phyloP scores from a whole-genome alignment of 2,113 vertebrate genomes.

The Genyomyrus donnyi region DNA sequence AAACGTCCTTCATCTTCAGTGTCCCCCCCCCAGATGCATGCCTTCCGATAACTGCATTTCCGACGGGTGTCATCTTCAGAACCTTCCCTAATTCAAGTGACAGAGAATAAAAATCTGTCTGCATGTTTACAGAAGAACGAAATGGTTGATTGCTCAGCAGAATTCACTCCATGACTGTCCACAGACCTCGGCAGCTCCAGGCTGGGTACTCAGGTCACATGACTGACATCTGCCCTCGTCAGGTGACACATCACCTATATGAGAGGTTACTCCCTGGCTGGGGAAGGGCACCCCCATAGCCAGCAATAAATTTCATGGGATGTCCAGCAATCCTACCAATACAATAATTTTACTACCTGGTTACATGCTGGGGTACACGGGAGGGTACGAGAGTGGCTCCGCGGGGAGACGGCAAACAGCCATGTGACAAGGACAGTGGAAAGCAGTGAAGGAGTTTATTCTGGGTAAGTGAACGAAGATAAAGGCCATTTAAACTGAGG shows the following conservation, averaged over 20 bases:
- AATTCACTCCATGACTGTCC: neutral
- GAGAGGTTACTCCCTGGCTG: neutral
- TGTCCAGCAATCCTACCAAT: neutral
- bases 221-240: neutral
- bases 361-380: neutral
- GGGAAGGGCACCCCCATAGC: neutral
- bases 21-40: neutral
- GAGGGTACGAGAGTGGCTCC: neutral
- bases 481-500: too few species aligned
- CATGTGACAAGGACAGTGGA: neutral
- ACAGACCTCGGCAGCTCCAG: neutral
- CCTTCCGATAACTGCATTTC: neutral
- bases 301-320: neutral
- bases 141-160: neutral
- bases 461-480: too few species aligned
- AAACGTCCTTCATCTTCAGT: neutral
- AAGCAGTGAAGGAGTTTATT: neutral
- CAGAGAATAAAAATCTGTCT: neutral
- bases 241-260: neutral
- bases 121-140: neutral
- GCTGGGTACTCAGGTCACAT: neutral
- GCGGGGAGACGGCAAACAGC: neutral
- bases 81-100: neutral
- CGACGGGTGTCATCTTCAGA: neutral
- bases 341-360: neutral